phyloP scores from a whole-genome alignment of 2,888 invertebrate species.

The Eilema sororculum region DNA sequence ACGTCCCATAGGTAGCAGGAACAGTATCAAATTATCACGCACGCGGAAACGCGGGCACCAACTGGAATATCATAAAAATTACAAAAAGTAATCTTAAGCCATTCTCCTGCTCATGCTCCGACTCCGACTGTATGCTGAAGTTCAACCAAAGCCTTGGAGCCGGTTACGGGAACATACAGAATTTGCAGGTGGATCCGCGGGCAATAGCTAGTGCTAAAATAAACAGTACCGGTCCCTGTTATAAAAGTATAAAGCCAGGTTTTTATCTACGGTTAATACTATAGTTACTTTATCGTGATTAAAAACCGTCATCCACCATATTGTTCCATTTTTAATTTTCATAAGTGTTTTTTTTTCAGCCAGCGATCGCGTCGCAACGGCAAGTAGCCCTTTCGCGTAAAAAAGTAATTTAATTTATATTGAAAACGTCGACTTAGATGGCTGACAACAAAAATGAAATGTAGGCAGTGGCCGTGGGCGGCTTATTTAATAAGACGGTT shows the following conservation, averaged over 20 bases:
- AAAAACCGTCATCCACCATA: slow-evolving; percentile 14
- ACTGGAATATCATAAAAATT: too few relatives aligned
- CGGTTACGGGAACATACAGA: too few relatives aligned
- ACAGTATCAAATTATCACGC: too few relatives aligned
- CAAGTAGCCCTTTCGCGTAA: slow-evolving; percentile 37
- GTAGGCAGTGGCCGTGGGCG: slow-evolving; percentile 22
- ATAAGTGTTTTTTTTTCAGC: slow-evolving; percentile 36
- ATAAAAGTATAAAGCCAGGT: not conserved
- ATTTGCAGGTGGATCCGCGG: too few relatives aligned
- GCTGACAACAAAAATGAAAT: slow-evolving; percentile 42
- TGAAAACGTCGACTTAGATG: slow-evolving; percentile 29
- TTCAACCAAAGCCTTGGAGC: too few relatives aligned
- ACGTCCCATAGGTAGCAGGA: too few relatives aligned
- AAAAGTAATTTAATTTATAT: slow-evolving; percentile 48
- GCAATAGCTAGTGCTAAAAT: too few relatives aligned
- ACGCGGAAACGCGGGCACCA: too few relatives aligned
- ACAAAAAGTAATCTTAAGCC: too few relatives aligned
- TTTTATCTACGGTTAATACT: not conserved
- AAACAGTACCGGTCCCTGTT: not conserved
- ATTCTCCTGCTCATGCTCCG: too few relatives aligned
- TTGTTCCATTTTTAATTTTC: slow-evolving; percentile 45
- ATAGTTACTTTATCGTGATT: slow-evolving; percentile 3
- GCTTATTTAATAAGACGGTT: slow-evolving; percentile 42
- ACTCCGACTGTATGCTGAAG: too few relatives aligned
- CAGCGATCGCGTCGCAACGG: slow-evolving; percentile 29